Conservation (phyloP, 2,888 invertebrate genomes). For the Cremastinae sp. region DNA sequence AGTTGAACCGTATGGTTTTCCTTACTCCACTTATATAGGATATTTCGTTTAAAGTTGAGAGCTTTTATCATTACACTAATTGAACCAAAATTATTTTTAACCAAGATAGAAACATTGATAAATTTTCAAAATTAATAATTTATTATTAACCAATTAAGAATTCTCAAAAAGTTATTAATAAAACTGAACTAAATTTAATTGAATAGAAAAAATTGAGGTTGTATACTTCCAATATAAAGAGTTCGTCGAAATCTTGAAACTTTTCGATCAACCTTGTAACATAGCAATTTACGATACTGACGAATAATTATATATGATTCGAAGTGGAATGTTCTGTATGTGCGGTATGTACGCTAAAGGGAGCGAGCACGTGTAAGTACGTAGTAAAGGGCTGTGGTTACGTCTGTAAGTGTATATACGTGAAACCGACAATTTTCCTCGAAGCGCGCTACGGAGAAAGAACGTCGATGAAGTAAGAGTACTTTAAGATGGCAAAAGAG, state of each 20-base stretch:
- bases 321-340: background rate
- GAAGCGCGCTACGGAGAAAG: constrained; percentile 16
- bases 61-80: background rate
- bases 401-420: constrained; percentile 18
- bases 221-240: too few relatives aligned
- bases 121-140: background rate
- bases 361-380: background rate
- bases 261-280: too few relatives aligned
- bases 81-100: background rate
- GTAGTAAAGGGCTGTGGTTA: constrained; percentile 3
- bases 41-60: background rate
- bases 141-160: too few relatives aligned
- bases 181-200: too few relatives aligned
- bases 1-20: constrained; percentile 17
- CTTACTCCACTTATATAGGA: constrained; percentile 1
- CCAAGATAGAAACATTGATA: background rate
- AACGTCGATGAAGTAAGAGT: constrained; percentile 44
- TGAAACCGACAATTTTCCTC: constrained; percentile 26
- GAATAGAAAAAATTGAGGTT: too few relatives aligned
- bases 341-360: constrained; percentile 2
- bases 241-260: too few relatives aligned
- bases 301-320: background rate
- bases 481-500: constrained; percentile 36
- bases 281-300: background rate
- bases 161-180: too few relatives aligned